Conservation (phyloP, 1,140 invertebrate genomes). For the Hormaphis cornu region DNA sequence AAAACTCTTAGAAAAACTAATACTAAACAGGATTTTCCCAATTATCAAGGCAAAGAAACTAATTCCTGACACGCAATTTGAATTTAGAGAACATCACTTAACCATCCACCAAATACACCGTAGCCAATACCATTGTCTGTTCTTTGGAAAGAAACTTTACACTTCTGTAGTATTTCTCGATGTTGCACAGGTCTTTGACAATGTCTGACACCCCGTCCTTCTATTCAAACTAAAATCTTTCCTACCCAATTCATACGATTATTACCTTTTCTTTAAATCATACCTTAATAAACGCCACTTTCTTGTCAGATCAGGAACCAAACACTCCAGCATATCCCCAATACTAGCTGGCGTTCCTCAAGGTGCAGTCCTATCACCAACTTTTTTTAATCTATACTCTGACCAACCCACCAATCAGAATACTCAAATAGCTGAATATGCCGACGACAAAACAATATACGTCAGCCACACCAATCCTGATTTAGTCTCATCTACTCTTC, state of each 20-base stretch:
- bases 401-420: neutral
- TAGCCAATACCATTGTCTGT: neutral
- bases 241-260: too few species aligned
- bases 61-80: constrained; percentile 31
- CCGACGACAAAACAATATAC: neutral
- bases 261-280: too few species aligned
- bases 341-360: too few species aligned
- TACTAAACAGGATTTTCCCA: constrained; percentile 32
- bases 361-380: neutral
- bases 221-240: too few species aligned
- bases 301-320: too few species aligned
- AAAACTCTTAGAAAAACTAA: too few species aligned
- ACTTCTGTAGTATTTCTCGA: constrained; percentile 38
- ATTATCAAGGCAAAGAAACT: neutral
- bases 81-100: neutral
- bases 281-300: too few species aligned
- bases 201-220: too few species aligned
- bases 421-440: neutral
- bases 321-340: too few species aligned
- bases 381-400: neutral
- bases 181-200: too few species aligned
- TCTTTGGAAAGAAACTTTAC: constrained; percentile 25
- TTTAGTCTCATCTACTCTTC: neutral
- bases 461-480: neutral
- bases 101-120: constrained; percentile 20